Percentiles rank a stretch among this genome's conserved stretches.
Evolutionary conservation across 2,888 invertebrate species (phyloP).

Genomic region (Phrixothrix hirtus): DNA sequence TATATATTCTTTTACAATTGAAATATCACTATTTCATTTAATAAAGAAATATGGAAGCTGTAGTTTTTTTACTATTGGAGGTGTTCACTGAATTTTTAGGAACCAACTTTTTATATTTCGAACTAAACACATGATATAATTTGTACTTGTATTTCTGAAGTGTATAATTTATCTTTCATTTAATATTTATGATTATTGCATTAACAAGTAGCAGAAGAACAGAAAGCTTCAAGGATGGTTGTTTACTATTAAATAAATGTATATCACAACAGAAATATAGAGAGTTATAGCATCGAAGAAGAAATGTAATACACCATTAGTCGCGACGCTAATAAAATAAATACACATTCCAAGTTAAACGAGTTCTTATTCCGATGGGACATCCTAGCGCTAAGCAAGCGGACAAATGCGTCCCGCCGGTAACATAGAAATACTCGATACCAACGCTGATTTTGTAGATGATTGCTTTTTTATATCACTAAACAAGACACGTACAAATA

Average conservation of each 20-base stretch:
- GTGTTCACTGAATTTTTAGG: too few relatives aligned
- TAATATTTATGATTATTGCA: too few relatives aligned
- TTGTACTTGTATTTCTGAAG: too few relatives aligned
- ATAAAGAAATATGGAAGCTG: too few relatives aligned
- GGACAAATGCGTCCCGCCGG: slow-evolving; percentile 58
- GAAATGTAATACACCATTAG: slow-evolving; percentile 54
- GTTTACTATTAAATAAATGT: background rate
- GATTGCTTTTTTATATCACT: slow-evolving; percentile 58
- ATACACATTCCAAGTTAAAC: slow-evolving; percentile 59
- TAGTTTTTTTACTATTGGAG: too few relatives aligned
- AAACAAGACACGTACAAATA: slow-evolving; percentile 57
- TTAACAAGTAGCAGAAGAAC: too few relatives aligned
- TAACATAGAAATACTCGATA: slow-evolving; percentile 58
- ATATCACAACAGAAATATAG: slow-evolving; percentile 18
- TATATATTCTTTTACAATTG: too few relatives aligned
- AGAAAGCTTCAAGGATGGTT: background rate
- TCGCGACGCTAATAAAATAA: slow-evolving; percentile 57
- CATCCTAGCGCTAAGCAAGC: slow-evolving; percentile 49
- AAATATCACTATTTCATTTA: too few relatives aligned
- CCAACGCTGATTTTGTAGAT: slow-evolving; percentile 57
- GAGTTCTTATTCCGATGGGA: slow-evolving; percentile 56
- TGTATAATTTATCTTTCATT: too few relatives aligned
- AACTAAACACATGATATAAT: too few relatives aligned
- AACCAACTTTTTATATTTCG: too few relatives aligned
- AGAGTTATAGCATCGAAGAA: slow-evolving; percentile 25